phyloP scores from a whole-genome alignment of 2,113 vertebrate genomes.

The Bubo bubo region DNA sequence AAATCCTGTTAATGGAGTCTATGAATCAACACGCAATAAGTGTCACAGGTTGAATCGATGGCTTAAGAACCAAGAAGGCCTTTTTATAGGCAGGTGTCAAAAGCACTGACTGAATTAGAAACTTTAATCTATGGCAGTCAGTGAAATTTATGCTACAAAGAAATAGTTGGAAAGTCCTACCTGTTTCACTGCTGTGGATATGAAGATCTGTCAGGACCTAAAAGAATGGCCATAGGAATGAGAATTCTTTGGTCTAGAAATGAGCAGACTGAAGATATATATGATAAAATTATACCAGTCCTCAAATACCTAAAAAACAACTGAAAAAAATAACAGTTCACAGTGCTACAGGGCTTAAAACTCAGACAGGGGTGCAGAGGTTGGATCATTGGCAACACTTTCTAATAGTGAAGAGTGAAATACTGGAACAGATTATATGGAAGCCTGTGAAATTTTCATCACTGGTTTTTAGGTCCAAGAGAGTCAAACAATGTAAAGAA shows the following conservation, averaged over 20 bases:
- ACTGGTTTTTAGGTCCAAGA: neutral
- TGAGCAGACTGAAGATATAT: neutral
- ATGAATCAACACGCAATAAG: neutral
- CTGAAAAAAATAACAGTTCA: neutral
- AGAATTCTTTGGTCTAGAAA: neutral
- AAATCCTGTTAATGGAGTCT: conserved; percentile 16
- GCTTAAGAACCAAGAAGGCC: neutral
- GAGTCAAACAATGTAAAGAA: neutral
- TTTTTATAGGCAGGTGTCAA: conserved; percentile 27
- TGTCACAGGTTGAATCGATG: neutral
- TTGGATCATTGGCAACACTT: neutral
- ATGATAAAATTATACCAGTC: neutral
- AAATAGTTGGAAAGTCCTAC: neutral
- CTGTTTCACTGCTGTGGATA: neutral
- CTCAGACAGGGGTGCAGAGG: neutral
- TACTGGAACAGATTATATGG: neutral
- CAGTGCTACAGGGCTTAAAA: neutral
- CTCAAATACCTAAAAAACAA: neutral
- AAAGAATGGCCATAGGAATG: neutral
- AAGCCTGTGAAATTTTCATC: neutral
- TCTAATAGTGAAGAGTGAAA: neutral
- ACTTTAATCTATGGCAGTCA: neutral
- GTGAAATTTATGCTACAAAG: conserved; percentile 18
- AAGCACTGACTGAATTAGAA: conserved; percentile 29
- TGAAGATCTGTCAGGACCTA: neutral